Evolutionary conservation across 2,888 invertebrate genomes (phyloP).

Genomic region (Monochamus alternatus): DNA sequence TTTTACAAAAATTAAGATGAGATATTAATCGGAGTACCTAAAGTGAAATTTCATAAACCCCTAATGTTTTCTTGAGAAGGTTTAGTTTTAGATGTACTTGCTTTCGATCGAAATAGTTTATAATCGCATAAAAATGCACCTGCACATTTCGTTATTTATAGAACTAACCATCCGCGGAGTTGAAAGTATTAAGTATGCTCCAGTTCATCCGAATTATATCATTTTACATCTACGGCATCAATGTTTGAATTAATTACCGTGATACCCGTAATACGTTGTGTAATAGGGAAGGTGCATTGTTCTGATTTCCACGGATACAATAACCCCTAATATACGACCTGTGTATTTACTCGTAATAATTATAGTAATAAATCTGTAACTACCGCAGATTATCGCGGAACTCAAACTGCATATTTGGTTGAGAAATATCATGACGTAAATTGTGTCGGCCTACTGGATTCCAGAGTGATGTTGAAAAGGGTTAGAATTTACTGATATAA

Average conservation of each 20-base stretch:
- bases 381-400: neutral
- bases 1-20: too few species aligned
- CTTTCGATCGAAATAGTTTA: too few species aligned
- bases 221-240: neutral
- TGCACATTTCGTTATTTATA: neutral
- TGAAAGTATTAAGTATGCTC: neutral
- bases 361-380: constrained; percentile 22
- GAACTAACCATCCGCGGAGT: neutral
- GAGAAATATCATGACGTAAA: constrained; percentile 1
- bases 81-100: too few species aligned
- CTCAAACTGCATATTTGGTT: neutral
- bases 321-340: constrained; percentile 19
- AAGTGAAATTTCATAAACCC: too few species aligned
- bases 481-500: neutral
- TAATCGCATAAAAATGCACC: too few species aligned
- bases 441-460: neutral
- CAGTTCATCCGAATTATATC: constrained; percentile 12
- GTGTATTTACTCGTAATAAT: constrained; percentile 26
- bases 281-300: constrained; percentile 28
- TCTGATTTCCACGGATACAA: constrained; percentile 20
- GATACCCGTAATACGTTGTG: constrained; percentile 8
- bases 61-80: too few species aligned
- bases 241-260: constrained; percentile 24
- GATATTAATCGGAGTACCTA: too few species aligned
- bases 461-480: neutral